Conservation (phyloP, 2,888 invertebrate species). For the Chirona hameri region DNA sequence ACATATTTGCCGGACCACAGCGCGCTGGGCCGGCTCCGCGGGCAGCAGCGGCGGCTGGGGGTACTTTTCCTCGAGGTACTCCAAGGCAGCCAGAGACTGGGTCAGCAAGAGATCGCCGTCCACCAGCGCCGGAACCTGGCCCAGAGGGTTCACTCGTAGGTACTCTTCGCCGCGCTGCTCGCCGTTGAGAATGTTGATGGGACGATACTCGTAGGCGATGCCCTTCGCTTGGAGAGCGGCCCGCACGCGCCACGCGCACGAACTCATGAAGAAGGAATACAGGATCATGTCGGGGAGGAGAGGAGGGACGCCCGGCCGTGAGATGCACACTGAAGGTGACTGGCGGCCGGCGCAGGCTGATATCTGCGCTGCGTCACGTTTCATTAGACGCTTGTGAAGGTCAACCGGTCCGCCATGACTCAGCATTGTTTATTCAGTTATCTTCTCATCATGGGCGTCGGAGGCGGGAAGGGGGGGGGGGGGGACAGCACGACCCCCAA, state of each 20-base stretch:
- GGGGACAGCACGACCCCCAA: too few species aligned
- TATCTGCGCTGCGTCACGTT: too few species aligned
- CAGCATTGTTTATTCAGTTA: too few species aligned
- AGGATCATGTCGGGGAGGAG: constrained; percentile 13
- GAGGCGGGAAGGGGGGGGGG: too few species aligned
- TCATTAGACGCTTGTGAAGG: too few species aligned
- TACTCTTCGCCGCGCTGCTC: constrained; percentile 64
- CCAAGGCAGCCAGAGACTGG: constrained; percentile 80
- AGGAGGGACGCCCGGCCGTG: too few species aligned
- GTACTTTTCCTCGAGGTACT: constrained; percentile 90
- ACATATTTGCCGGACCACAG: constrained; percentile 81
- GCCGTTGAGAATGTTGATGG: constrained; percentile 53
- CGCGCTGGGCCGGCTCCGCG: constrained; percentile 78
- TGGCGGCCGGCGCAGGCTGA: too few species aligned
- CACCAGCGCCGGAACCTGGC: constrained; percentile 83
- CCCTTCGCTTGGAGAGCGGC: constrained; percentile 91
- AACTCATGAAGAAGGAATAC: constrained; percentile 14
- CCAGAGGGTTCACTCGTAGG: constrained; percentile 86
- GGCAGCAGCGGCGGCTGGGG: constrained; percentile 83
- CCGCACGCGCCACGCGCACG: constrained; percentile 31
- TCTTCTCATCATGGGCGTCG: too few species aligned
- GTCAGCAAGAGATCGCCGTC: constrained; percentile 62
- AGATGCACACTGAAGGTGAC: too few species aligned
- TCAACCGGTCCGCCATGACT: too few species aligned
- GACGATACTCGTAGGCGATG: constrained; percentile 89